Evolutionary conservation across 2,888 invertebrate species (phyloP), one percentile per base, ranked within the genome.

Genomic region (Belgica antarctica): DNA sequence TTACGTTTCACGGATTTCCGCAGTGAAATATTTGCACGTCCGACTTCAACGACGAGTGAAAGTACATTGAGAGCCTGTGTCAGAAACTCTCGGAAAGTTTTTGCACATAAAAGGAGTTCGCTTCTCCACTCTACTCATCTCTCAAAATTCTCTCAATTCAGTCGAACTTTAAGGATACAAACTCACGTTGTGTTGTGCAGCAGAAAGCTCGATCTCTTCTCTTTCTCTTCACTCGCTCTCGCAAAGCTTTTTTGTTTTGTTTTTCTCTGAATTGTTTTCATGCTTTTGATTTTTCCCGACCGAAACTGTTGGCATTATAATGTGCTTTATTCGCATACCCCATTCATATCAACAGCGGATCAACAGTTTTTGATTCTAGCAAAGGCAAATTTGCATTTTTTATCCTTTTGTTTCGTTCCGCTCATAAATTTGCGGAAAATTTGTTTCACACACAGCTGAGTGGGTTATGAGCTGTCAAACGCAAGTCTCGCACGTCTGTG

Each of bases 341-440:
- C 52, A n/a, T 31, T 31, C 34, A 31, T 31, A 31, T 52, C 52
- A 52, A 31, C 52, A 52, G 2, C 52, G 52, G 52, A 17, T 52
- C 52, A 52, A 52, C 52, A 52, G 52, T 52, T 52, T 52, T 52
- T 52, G 5, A 7, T 52, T 41, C 15, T 41, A 15, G 22, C 17
- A 3, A 17, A 52, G 52, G 4, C 41, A 17, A 7, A 52, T 52
- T 52, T 52, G 22, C 52, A 52, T 52, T 41, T n/a, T 41, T 41
- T 41, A 8, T 12, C 41, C 3, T n/a, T 15, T n/a, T 15, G 41
- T 41, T 41, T 41, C 41, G 7, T 41, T n/a, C n/a, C n/a, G n/a
- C n/a, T n/a, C n/a, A n/a, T n/a, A n/a, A n/a, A n/a, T n/a, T n/a
- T n/a, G n/a, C n/a, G n/a, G n/a, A n/a, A n/a, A n/a, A n/a, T n/a